Evolutionary conservation across 1,140 invertebrate species (phyloP).

Genomic region (Thalassaphorura encarpata): DNA sequence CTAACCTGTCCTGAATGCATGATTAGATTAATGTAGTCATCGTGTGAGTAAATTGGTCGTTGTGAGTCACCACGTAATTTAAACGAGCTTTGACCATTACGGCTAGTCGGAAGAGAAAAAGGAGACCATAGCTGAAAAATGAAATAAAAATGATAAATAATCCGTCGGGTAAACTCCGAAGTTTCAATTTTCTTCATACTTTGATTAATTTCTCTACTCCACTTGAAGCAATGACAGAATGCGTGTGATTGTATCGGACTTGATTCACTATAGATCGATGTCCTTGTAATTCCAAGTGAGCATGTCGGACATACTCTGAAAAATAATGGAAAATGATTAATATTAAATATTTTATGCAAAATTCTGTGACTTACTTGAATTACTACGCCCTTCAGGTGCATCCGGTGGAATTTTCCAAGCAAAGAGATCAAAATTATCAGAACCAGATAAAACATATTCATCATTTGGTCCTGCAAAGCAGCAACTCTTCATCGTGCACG

Average conservation of each 20-base stretch:
- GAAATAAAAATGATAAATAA: not conserved
- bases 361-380: constrained; percentile 33
- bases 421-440: constrained; percentile 91
- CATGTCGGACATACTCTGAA: constrained; percentile 49
- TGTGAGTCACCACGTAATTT: constrained; percentile 45
- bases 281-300: constrained; percentile 73
- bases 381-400: constrained; percentile 42
- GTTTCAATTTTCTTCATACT: too few species aligned
- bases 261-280: constrained; percentile 95
- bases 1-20: constrained; percentile 58
- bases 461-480: constrained; percentile 83
- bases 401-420: constrained; percentile 69
- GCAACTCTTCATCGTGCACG: constrained; percentile 94
- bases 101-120: constrained; percentile 50
- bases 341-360: too few species aligned
- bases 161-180: too few species aligned
- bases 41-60: constrained; percentile 69
- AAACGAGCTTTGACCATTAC: constrained; percentile 42
- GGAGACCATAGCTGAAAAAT: constrained; percentile 62
- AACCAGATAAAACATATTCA: constrained; percentile 79
- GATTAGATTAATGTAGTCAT: constrained; percentile 74
- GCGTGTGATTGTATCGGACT: constrained; percentile 76
- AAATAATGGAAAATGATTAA: too few species aligned
- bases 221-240: constrained; percentile 78
- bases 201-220: constrained; percentile 94